phyloP scores from a whole-genome alignment of 2,888 invertebrate species.

The Elysia crispata region DNA sequence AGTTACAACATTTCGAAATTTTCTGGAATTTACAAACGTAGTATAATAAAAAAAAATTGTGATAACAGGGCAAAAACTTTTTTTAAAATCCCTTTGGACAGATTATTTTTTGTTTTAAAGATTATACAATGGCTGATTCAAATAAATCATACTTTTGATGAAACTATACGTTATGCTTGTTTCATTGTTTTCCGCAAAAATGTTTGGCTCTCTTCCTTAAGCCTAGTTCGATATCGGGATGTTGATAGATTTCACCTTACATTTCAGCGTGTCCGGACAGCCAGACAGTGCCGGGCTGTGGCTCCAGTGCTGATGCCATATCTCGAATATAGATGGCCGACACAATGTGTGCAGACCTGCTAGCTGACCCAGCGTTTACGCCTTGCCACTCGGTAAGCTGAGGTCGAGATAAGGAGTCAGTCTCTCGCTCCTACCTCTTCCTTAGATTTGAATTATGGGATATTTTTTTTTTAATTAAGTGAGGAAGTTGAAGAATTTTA shows the following conservation, averaged over 20 bases:
- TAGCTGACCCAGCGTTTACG: slow-evolving; percentile 56
- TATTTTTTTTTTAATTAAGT: background rate
- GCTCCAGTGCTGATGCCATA: background rate
- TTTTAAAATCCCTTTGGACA: too few relatives aligned
- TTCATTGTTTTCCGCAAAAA: too few relatives aligned
- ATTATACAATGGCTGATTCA: too few relatives aligned
- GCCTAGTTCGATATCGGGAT: background rate
- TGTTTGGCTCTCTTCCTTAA: background rate
- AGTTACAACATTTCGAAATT: too few relatives aligned
- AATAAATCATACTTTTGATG: too few relatives aligned
- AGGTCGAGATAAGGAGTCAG: too few relatives aligned
- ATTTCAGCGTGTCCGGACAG: slow-evolving; percentile 34
- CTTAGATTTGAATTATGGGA: background rate
- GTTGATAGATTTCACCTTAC: background rate
- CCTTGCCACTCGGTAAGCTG: slow-evolving; percentile 65
- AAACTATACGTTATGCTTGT: too few relatives aligned
- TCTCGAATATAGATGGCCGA: slow-evolving; percentile 11
- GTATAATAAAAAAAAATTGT: too few relatives aligned
- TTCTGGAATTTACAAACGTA: too few relatives aligned
- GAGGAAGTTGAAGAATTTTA: background rate
- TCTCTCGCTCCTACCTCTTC: background rate
- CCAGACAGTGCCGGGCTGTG: slow-evolving; percentile 25
- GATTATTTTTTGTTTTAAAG: too few relatives aligned
- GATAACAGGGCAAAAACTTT: too few relatives aligned
- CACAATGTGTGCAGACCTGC: slow-evolving; percentile 57